Evolutionary conservation across 2,113 vertebrate species (phyloP).

Genomic region (Rhinogobius similis): DNA sequence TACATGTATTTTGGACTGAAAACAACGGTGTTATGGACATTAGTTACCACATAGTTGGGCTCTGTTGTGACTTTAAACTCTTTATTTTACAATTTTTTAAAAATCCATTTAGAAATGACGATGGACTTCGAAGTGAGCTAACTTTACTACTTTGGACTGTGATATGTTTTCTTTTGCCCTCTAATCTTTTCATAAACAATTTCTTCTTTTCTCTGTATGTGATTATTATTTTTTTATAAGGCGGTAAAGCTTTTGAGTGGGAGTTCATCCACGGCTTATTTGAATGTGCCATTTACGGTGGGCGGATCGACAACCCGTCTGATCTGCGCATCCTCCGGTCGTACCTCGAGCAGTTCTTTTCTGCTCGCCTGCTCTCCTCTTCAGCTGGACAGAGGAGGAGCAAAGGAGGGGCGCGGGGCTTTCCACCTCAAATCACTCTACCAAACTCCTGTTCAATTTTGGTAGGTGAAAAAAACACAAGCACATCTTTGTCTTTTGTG

Average conservation of each 20-base stretch:
- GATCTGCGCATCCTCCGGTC: slow-evolving; percentile 93
- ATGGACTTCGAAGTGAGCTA: no score
- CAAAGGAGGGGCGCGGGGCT: slow-evolving; percentile 74
- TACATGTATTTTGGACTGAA: no score
- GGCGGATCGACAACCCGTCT: slow-evolving; percentile 91
- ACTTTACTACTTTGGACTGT: slow-evolving; percentile 5
- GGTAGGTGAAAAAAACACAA: slow-evolving; percentile 49
- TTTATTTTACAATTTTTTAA: no score
- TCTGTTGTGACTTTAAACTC: no score
- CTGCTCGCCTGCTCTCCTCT: slow-evolving; percentile 74
- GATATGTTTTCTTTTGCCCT: neutral
- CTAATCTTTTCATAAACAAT: neutral
- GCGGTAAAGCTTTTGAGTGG: slow-evolving; percentile 87
- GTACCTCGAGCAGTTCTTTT: slow-evolving; percentile 94
- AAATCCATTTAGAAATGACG: no score
- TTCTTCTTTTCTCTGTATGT: slow-evolving; percentile 9
- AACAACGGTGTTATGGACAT: no score
- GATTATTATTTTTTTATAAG: no score
- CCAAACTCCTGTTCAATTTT: slow-evolving; percentile 90
- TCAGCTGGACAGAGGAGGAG: slow-evolving; percentile 69
- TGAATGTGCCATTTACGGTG: slow-evolving; percentile 95
- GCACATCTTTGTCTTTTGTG: no score
- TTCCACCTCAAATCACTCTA: slow-evolving; percentile 83
- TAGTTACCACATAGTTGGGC: no score
- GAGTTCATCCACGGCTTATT: slow-evolving; percentile 93